Conservation (phyloP, 37 sponge, comb jelly and placozoan genomes). For the Hormiphora californensis region DNA sequence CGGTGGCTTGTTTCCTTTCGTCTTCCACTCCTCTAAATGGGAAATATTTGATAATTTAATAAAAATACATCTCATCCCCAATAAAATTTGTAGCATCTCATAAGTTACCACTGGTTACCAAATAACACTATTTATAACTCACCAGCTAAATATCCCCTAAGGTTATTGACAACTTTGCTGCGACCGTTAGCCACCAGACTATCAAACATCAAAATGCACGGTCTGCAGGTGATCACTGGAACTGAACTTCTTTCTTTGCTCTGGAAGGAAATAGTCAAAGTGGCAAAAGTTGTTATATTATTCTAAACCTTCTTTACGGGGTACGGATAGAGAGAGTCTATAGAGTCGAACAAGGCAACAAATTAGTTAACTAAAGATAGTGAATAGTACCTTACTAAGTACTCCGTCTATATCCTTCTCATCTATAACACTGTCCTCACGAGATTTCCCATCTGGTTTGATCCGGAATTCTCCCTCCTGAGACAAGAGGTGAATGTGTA, state of each 20-base stretch:
- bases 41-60: background rate
- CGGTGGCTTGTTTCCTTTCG: background rate
- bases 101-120: too few relatives aligned
- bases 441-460: background rate
- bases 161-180: constrained; percentile 20
- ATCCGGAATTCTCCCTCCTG: background rate
- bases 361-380: background rate
- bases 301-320: too few relatives aligned
- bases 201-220: constrained; percentile 36
- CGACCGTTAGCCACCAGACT: constrained; percentile 45
- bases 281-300: too few relatives aligned
- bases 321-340: too few relatives aligned
- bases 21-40: constrained; percentile 36
- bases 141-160: constrained; percentile 21
- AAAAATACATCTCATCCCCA: too few relatives aligned
- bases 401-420: constrained; percentile 54
- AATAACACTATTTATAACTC: too few relatives aligned
- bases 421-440: background rate
- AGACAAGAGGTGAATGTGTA: too few relatives aligned
- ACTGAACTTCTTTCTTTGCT: background rate
- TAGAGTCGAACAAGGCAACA: background rate
- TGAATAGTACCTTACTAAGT: background rate
- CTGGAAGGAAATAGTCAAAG: constrained; percentile 14
- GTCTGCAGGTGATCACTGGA: constrained; percentile 32
- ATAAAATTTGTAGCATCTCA: too few relatives aligned